phyloP scores from a whole-genome alignment of 2,113 vertebrate genomes.

The Pterocles orientalis region DNA sequence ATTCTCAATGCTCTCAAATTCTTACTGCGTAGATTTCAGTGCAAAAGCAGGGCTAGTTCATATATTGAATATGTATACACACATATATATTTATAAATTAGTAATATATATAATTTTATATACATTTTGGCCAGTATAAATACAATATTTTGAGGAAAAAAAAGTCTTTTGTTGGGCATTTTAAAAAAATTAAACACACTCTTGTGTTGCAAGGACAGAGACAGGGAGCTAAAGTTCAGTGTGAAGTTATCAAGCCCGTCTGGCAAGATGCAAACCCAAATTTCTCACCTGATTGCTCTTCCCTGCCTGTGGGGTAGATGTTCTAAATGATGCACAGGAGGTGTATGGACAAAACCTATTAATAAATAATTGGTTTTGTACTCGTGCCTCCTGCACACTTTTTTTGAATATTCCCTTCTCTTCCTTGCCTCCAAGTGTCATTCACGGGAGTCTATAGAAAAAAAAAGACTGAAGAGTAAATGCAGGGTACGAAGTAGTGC shows the following conservation, averaged over 20 bases:
- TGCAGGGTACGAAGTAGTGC: neutral
- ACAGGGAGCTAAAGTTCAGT: neutral
- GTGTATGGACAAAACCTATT: constrained; percentile 56
- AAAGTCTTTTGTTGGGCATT: neutral
- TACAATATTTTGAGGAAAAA: neutral
- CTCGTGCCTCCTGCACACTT: constrained; percentile 36
- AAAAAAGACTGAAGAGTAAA: constrained; percentile 41
- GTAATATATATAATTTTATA: neutral
- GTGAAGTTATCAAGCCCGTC: constrained; percentile 26
- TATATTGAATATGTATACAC: no score
- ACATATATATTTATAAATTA: neutral
- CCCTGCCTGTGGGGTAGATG: constrained; percentile 55
- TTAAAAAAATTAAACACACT: neutral
- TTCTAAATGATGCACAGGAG: constrained; percentile 63
- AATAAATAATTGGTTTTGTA: constrained; percentile 67
- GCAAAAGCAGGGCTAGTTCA: neutral
- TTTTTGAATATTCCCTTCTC: constrained; percentile 30
- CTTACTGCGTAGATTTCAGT: neutral
- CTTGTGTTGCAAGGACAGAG: neutral
- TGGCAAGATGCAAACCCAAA: constrained; percentile 56
- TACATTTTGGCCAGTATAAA: neutral
- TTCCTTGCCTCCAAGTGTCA: constrained; percentile 40
- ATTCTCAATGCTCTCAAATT: neutral
- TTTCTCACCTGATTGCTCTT: constrained; percentile 71
- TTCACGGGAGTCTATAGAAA: constrained; percentile 8